Evolutionary conservation across 2,888 invertebrate species (phyloP), one percentile per base, ranked within the genome.

Genomic region (Bedellia somnulentella): DNA sequence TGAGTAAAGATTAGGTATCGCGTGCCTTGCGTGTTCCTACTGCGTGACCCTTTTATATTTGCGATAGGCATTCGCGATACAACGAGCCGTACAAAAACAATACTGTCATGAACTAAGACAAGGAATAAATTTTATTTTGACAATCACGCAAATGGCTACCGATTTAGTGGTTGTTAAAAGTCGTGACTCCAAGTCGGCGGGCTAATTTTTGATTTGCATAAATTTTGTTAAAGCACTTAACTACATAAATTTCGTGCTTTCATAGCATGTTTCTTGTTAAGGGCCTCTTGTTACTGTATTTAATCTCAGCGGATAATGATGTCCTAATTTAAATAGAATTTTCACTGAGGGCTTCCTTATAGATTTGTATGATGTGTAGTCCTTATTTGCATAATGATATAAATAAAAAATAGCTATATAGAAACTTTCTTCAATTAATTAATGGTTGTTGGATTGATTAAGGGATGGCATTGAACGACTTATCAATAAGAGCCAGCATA

Each of bases 1-100:
- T n/a, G n/a, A n/a, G n/a, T n/a, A n/a, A n/a, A n/a, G n/a, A n/a
- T n/a, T n/a, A n/a, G n/a, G n/a, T n/a, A n/a, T n/a, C n/a, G n/a
- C n/a, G n/a, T n/a, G n/a, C n/a, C n/a, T 63, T 48, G 63, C 62
- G 63, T 64, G 64, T 49, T 47, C 45, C 38, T 46, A 43, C 47
- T 52, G 55, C 54, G 53, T 53, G 50, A 48, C 50, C 50, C 40
- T 38, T 42, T 44, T 46, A 42, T 49, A 46, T 48, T 16, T n/a
- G 12, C 24, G 24, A 17, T 16, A 27, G 11, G 17, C 18, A 27
- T 57, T 46, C 46, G 49, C 47, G 47, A 52, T 52, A 52, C 50
- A 47, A 44, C 42, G 46, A 45, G 42, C 41, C 35, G 30, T 34
- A 36, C 36, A 35, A 35, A 33, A 37, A 34, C 37, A 37, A 37